Evolutionary conservation across 2,797 vertebrate genomes (phyloP).

Genomic region (Spheniscus humboldti): DNA sequence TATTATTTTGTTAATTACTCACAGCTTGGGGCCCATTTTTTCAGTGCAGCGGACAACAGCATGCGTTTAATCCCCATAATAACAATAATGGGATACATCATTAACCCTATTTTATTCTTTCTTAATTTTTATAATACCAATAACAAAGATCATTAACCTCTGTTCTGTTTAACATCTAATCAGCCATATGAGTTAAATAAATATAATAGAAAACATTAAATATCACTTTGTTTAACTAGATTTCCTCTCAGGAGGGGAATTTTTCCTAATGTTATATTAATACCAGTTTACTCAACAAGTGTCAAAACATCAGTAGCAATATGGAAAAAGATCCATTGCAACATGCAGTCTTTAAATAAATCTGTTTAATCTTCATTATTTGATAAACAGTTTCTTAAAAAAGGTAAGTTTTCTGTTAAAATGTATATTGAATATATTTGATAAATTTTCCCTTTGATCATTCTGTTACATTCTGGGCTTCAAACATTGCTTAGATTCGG

Average conservation of each 20-base stretch:
- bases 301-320: conserved; percentile 48
- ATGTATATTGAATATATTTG: not conserved
- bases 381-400: not conserved
- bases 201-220: conserved; percentile 76
- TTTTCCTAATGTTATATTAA: conserved; percentile 67
- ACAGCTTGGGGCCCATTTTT: conserved; percentile 71
- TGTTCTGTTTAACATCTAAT: conserved; percentile 76
- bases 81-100: conserved; percentile 75
- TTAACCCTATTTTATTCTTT: conserved; percentile 79
- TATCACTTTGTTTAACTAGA: conserved; percentile 71
- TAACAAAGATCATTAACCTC: conserved; percentile 79
- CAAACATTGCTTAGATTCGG: not conserved
- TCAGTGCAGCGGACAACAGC: conserved; percentile 59
- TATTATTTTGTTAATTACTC: conserved; percentile 75
- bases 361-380: not conserved
- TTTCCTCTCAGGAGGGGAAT: conserved; percentile 66
- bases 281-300: conserved; percentile 67
- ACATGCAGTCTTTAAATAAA: conserved; percentile 60
- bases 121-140: conserved; percentile 74
- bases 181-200: conserved; percentile 77
- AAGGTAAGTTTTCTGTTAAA: not conserved
- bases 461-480: not conserved
- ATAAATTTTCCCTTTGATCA: not conserved
- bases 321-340: conserved; percentile 42
- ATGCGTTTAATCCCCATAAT: conserved; percentile 70